Base-by-base conservation (phyloP, 92 coral and sea anemone genomes). In the Epizoanthus scotinus region DNA sequence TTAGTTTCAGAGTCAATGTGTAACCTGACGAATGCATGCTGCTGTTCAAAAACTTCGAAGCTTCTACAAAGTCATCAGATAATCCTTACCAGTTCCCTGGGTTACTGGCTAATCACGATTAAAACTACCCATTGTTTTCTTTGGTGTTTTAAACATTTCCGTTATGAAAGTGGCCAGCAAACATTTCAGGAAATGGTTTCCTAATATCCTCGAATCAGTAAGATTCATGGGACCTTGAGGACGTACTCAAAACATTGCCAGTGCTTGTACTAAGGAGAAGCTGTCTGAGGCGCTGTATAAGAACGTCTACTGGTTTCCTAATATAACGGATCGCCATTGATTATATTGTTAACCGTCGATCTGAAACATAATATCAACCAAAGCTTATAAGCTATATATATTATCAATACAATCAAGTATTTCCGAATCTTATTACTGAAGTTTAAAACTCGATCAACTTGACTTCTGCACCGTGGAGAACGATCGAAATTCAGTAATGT, bases 81-180 rank as follows among this genome's bases (percentile, higher is more conserved):
- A 13, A 27, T 6, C 25, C 17, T 12, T 62, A 15, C 5, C 12
- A 47, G 52, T 62, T 22, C 2, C 34, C 19, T 64, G 10, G 10
- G 5, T 63, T 6, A 3, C n/a, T n/a, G n/a, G 10, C 36, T n/a
- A 63, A 14, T 9, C 15, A 63, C 44, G 38, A 17, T 28, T 29
- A 12, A 29, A 29, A 27, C 17, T 47, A n/a, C 24, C 56, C 27
- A 38, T 44, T 68, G 73, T 21, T 47, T 68, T 20, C 73, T 36
- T 68, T 68, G 73, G 73, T 38, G 81, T 75, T 59, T 59, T 20
- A 75, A 75, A 59, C 68, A 75, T 75, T 75, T 75, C 81, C 81
- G 67, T 75, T 59, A 59, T 38, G 55, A 75, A 71, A 75, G 81
- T 75, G 69, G 54, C 38, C 44, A 57, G 58, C 68, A 73, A 38